Evolutionary conservation across 2,888 invertebrate species (phyloP).

Genomic region (Amphipyra berbera): DNA sequence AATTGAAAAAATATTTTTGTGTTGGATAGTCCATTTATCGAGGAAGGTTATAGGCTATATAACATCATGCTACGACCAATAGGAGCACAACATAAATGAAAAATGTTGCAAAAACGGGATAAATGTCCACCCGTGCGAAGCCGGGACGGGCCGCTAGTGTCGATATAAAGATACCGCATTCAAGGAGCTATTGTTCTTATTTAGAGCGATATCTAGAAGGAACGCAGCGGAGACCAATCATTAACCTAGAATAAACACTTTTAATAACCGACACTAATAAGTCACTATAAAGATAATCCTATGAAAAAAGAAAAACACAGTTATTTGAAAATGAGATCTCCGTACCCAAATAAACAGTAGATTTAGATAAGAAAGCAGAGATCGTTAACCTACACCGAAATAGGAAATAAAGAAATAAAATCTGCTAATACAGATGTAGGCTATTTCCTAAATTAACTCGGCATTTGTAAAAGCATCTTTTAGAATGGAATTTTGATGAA

Average conservation of each 20-base stretch:
- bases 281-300: conserved; percentile 9
- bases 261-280: not conserved
- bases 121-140: too few species aligned
- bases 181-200: too few species aligned
- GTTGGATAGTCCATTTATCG: too few species aligned
- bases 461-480: not conserved
- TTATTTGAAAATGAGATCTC: not conserved
- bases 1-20: too few species aligned
- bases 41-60: too few species aligned
- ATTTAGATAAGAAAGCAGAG: conserved; percentile 2
- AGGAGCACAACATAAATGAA: too few species aligned
- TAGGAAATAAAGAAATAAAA: not conserved
- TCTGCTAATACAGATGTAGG: not conserved
- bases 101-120: too few species aligned
- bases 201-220: too few species aligned
- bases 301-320: not conserved
- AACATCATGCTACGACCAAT: too few species aligned
- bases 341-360: conserved; percentile 15
- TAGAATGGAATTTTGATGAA: not conserved
- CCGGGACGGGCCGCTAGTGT: too few species aligned
- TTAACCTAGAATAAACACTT: not conserved
- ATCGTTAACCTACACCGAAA: conserved; percentile 23
- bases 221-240: too few species aligned
- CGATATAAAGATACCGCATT: too few species aligned
- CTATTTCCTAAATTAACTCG: not conserved